Conservation (phyloP, 2,888 invertebrate genomes). For the Hermaeophaga mercurialis region DNA sequence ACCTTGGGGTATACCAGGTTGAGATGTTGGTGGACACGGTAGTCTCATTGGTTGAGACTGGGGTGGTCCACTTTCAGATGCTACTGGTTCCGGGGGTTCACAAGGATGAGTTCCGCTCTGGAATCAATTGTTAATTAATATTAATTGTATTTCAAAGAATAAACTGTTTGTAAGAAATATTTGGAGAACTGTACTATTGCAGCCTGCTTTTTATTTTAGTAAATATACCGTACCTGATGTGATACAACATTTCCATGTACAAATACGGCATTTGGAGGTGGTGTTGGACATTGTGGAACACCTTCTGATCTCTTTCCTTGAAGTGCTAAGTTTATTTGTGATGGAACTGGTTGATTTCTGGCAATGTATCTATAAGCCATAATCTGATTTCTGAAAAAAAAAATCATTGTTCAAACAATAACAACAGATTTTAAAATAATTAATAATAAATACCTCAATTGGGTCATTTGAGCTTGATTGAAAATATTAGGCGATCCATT, state of each 20-base stretch:
- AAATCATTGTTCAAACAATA: too few relatives aligned
- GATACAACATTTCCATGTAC: constrained; percentile 13
- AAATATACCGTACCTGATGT: not conserved
- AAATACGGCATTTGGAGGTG: constrained; percentile 27
- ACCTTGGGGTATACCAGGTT: not conserved
- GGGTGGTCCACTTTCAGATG: not conserved
- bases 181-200: too few relatives aligned
- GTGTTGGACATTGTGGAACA: constrained; percentile 18
- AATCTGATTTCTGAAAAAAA: constrained; percentile 72
- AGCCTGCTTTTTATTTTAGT: too few relatives aligned
- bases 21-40: not conserved
- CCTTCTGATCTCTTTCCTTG: constrained; percentile 65
- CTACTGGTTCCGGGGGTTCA: not conserved
- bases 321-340: constrained; percentile 71
- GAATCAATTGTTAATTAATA: not conserved
- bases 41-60: constrained; percentile 1
- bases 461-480: constrained; percentile 80
- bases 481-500: constrained; percentile 58
- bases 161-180: too few relatives aligned
- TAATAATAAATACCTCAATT: constrained; percentile 77
- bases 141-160: too few relatives aligned
- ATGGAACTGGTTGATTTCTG: constrained; percentile 87
- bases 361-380: constrained; percentile 75
- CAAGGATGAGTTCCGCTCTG: not conserved
- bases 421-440: too few relatives aligned